Percentiles rank a stretch among this genome's conserved stretches.
These are phyloP conservation scores for Drosophila ogumai DNA, from an alignment of 1,140 invertebrate species.

Conservation along the genomic window DNA sequence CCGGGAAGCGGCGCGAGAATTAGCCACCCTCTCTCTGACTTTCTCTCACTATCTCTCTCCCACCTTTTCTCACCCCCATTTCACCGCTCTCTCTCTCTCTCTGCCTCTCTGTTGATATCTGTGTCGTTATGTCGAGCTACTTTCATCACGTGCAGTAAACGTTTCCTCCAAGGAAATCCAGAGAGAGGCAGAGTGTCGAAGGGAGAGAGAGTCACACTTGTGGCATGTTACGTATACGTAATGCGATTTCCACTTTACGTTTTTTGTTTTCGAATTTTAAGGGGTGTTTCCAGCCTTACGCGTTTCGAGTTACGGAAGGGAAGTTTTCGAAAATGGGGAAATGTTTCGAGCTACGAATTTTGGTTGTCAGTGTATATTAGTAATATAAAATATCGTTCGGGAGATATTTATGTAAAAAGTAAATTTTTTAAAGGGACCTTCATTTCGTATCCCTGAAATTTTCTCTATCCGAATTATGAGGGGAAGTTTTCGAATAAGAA, in stretches of 20 bases:
- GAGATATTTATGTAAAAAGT: background rate
- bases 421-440: background rate
- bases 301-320: constrained; percentile 18
- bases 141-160: constrained; percentile 73
- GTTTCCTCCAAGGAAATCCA: constrained; percentile 42
- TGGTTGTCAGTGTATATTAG: too few relatives aligned
- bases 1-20: constrained; percentile 62
- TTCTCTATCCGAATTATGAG: background rate
- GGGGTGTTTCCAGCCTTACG: constrained; percentile 25
- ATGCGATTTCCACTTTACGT: constrained; percentile 27
- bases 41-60: constrained; percentile 3
- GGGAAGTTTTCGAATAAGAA: constrained; percentile 31
- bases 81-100: constrained; percentile 12
- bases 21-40: constrained; percentile 29
- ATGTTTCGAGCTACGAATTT: background rate
- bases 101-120: constrained; percentile 22
- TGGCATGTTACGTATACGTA: constrained; percentile 61
- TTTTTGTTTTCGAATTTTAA: constrained; percentile 14
- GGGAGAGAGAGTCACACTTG: constrained; percentile 65
- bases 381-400: background rate
- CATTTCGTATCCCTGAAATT: background rate
- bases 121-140: constrained; percentile 68
- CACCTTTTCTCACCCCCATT: constrained; percentile 1
- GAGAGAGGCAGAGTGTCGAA: constrained; percentile 8
- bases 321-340: constrained; percentile 15